These are phyloP conservation scores for Gephyroberyx darwinii DNA, from an alignment of 2,797 vertebrate species.

Conservation along the genomic window DNA sequence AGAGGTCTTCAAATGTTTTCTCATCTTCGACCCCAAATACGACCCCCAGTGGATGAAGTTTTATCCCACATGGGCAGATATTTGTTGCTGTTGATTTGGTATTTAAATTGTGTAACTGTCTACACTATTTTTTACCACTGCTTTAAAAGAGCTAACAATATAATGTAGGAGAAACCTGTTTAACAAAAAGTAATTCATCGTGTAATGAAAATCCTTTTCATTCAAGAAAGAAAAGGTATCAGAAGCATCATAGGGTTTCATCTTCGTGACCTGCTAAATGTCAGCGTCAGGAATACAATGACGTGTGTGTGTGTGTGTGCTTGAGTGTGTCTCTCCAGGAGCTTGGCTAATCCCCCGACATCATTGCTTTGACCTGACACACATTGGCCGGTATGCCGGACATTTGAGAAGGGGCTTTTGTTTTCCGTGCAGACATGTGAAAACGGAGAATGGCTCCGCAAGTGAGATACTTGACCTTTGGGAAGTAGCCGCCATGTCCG, in stretches of 20 bases:
- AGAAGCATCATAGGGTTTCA: constrained; percentile 32
- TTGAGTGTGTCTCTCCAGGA: constrained; percentile 9
- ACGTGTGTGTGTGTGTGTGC: constrained; percentile 18
- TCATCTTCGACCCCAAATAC: neutral
- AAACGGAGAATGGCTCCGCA: constrained; percentile 48
- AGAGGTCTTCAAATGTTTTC: neutral
- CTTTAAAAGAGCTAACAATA: constrained; percentile 1
- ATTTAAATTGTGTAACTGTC: constrained; percentile 10
- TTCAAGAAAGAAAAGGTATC: constrained; percentile 19
- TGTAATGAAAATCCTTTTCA: constrained; percentile 58
- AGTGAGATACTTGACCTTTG: constrained; percentile 45
- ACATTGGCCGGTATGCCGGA: constrained; percentile 31
- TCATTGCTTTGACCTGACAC: constrained; percentile 59
- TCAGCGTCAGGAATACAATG: constrained; percentile 51
- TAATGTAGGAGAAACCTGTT: constrained; percentile 4
- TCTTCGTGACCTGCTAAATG: constrained; percentile 58
- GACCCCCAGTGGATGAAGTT: constrained; percentile 18
- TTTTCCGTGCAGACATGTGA: constrained; percentile 22
- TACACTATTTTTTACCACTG: constrained; percentile 3
- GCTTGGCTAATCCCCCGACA: constrained; percentile 55
- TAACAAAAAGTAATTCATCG: constrained; percentile 21
- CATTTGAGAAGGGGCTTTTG: constrained; percentile 52
- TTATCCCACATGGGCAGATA: constrained; percentile 1
- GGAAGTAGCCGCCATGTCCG: constrained; percentile 21
- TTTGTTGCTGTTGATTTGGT: constrained; percentile 24